These are phyloP conservation scores for Bergia puertoricense DNA, from an alignment of 92 coral and sea anemone genomes.

Conservation along the genomic window DNA sequence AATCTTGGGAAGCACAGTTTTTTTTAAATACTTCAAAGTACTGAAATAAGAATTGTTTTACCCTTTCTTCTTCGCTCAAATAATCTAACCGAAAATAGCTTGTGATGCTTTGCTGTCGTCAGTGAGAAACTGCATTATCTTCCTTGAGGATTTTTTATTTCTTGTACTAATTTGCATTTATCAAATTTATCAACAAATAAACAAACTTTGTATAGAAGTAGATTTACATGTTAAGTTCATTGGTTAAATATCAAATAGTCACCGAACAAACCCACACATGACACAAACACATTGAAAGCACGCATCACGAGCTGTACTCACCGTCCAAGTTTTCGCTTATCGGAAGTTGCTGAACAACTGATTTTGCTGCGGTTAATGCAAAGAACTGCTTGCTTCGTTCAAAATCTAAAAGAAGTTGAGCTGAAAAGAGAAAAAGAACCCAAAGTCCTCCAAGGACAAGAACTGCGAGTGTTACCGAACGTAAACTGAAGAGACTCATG, in stretches of 20 bases:
- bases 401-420: conserved; percentile 73
- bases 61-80: too few relatives aligned
- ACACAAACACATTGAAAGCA: not conserved
- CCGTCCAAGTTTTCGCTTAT: not conserved
- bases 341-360: not conserved
- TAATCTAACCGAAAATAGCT: too few relatives aligned
- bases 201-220: not conserved
- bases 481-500: conserved; percentile 37
- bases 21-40: too few relatives aligned
- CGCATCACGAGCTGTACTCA: not conserved
- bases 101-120: too few relatives aligned
- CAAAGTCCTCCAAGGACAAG: conserved; percentile 61
- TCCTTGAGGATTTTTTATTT: too few relatives aligned
- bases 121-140: too few relatives aligned
- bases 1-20: too few relatives aligned
- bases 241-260: too few relatives aligned
- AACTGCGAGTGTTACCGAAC: conserved; percentile 36
- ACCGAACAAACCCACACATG: not conserved
- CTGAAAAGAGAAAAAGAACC: conserved; percentile 66
- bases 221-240: not conserved
- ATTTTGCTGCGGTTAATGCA: not conserved
- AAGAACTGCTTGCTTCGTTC: conserved; percentile 60
- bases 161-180: not conserved
- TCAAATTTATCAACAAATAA: not conserved
- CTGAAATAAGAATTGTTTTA: too few relatives aligned